Evolutionary conservation across 2,113 vertebrate genomes (phyloP).

Genomic region (Cyprichromis sp.): DNA sequence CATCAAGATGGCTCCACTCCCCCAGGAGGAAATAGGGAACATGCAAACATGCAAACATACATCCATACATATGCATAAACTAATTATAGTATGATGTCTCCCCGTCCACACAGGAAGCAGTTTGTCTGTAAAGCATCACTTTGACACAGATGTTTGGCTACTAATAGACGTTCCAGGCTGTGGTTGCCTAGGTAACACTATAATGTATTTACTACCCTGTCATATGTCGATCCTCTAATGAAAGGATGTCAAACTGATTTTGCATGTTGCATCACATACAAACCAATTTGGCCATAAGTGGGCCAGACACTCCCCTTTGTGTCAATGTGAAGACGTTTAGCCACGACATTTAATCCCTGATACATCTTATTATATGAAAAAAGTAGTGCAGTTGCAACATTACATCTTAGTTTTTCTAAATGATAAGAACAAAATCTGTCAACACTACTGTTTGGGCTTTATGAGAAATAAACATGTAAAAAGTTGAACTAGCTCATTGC

Average conservation of each 20-base stretch:
- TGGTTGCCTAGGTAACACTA: not conserved
- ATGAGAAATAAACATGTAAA: not conserved
- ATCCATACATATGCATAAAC: not conserved
- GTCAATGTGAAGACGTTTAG: not conserved
- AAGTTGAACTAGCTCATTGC: not conserved
- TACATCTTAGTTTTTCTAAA: not conserved
- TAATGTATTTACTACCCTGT: not conserved
- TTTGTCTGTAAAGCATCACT: not conserved
- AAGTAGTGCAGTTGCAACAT: not conserved
- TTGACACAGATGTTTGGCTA: not conserved
- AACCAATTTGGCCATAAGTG: not conserved
- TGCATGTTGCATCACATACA: not conserved
- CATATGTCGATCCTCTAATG: not conserved
- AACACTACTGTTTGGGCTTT: not conserved
- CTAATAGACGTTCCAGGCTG: not conserved
- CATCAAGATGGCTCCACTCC: not conserved
- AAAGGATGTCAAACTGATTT: not conserved
- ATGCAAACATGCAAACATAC: not conserved
- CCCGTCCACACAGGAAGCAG: not conserved
- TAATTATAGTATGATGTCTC: not conserved
- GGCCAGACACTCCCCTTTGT: not conserved
- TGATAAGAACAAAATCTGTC: not conserved
- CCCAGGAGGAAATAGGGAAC: not conserved
- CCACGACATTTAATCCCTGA: not conserved
- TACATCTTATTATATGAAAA: not conserved